Evolutionary conservation across 1,140 invertebrate species (phyloP).

Genomic region (Vanessa atalanta): DNA sequence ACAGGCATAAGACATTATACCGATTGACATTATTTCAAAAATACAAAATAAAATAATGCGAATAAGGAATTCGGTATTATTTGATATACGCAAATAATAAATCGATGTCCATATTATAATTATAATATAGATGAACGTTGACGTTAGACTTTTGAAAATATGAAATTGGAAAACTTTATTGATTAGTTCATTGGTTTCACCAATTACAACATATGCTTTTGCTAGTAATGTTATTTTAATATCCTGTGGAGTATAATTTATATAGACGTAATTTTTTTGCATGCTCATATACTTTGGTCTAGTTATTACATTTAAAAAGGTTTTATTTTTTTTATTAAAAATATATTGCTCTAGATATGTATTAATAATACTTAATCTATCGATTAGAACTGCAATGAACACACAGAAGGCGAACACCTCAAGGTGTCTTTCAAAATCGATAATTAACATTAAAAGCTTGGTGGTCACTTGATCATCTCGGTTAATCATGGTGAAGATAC

Average conservation of each 20-base stretch:
- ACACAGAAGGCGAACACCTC: constrained; percentile 52
- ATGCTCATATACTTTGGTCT: not conserved
- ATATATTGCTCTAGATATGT: constrained; percentile 40
- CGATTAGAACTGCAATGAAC: constrained; percentile 48
- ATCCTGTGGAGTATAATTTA: not conserved
- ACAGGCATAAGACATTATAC: constrained; percentile 50
- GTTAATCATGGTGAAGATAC: not conserved
- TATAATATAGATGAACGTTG: constrained; percentile 56
- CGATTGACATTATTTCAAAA: constrained; percentile 47
- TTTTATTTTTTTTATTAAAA: constrained; percentile 8
- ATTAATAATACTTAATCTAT: constrained; percentile 52
- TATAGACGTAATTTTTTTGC: not conserved
- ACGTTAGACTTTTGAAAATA: constrained; percentile 49
- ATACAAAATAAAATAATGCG: constrained; percentile 48
- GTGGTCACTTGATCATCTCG: constrained; percentile 7
- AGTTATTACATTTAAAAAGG: not conserved
- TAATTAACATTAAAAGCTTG: constrained; percentile 36
- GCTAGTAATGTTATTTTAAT: not conserved
- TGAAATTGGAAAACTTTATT: constrained; percentile 62
- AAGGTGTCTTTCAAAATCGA: constrained; percentile 54
- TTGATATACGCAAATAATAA: constrained; percentile 43
- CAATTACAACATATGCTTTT: constrained; percentile 16
- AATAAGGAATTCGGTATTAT: constrained; percentile 29
- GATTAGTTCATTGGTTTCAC: constrained; percentile 49
- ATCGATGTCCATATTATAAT: constrained; percentile 57